Evolutionary conservation across 2,888 invertebrate genomes (phyloP).

Genomic region (Vandiemenella viatica): DNA sequence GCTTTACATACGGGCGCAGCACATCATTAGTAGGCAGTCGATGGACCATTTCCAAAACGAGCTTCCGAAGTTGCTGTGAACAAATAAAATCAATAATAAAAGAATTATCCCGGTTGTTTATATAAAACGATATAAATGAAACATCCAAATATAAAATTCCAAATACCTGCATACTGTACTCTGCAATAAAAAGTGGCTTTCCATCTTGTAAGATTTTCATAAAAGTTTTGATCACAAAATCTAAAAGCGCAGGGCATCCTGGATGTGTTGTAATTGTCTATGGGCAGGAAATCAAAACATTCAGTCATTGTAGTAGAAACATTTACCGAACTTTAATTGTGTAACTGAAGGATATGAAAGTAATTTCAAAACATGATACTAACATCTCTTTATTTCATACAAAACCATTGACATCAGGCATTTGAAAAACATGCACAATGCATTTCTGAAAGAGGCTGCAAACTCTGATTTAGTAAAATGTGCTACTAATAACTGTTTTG

Average conservation of each 20-base stretch:
- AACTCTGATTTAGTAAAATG: no score
- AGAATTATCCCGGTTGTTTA: neutral
- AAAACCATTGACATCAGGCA: no score
- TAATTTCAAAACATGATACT: no score
- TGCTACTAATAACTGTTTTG: no score
- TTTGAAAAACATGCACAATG: no score
- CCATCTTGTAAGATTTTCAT: slow-evolving; percentile 85
- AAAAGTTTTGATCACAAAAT: slow-evolving; percentile 80
- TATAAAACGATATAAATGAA: neutral
- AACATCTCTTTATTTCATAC: no score
- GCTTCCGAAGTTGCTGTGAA: slow-evolving; percentile 61
- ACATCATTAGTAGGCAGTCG: slow-evolving; percentile 87
- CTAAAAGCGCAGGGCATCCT: slow-evolving; percentile 76
- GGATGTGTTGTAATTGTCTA: slow-evolving; percentile 76
- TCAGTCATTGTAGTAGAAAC: neutral
- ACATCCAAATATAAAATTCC: neutral
- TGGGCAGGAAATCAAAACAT: slow-evolving; percentile 20
- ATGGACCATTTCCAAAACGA: slow-evolving; percentile 91
- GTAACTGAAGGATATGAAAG: no score
- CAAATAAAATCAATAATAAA: slow-evolving; percentile 3
- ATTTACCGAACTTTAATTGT: no score
- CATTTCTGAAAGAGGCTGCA: no score
- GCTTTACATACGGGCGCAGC: slow-evolving; percentile 69
- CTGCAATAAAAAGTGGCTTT: slow-evolving; percentile 89
- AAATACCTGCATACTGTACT: slow-evolving; percentile 68